These are phyloP conservation scores for Stegophylla sp. DNA, from an alignment of 2,888 invertebrate species.

Conservation along the genomic window DNA sequence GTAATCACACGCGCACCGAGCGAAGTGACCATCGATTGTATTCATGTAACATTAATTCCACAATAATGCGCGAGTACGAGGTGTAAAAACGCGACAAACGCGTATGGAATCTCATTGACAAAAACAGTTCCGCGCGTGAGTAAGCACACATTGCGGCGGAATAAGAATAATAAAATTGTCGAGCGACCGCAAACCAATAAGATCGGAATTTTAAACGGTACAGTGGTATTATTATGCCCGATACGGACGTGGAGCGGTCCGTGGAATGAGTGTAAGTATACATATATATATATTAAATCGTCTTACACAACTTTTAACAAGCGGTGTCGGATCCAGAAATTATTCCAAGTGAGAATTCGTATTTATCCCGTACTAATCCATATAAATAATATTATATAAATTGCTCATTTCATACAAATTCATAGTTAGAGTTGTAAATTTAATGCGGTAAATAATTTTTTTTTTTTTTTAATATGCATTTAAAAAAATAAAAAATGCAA, in stretches of 20 bases:
- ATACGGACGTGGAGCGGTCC: neutral
- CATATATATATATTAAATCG: neutral
- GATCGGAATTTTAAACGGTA: constrained; percentile 4
- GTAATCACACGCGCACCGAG: neutral
- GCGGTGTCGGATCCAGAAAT: too few species aligned
- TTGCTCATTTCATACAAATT: too few species aligned
- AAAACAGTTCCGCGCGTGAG: neutral
- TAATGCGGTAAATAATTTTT: too few species aligned
- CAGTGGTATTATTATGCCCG: neutral
- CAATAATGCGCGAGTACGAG: neutral
- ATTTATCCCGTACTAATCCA: too few species aligned
- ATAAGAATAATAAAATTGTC: too few species aligned
- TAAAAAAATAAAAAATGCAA: too few species aligned
- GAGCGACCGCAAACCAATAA: neutral
- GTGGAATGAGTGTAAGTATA: neutral
- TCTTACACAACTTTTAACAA: too few species aligned
- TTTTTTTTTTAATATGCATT: too few species aligned
- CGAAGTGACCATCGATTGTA: neutral
- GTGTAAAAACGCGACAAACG: neutral
- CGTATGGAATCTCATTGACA: neutral
- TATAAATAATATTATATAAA: neutral
- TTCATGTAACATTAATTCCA: neutral
- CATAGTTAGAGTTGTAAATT: too few species aligned
- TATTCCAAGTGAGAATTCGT: too few species aligned
- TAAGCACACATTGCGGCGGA: neutral